Evolutionary conservation across 2,113 vertebrate species (phyloP), one percentile per base, ranked within the genome.

Genomic region (Alaudala cheleensis): DNA sequence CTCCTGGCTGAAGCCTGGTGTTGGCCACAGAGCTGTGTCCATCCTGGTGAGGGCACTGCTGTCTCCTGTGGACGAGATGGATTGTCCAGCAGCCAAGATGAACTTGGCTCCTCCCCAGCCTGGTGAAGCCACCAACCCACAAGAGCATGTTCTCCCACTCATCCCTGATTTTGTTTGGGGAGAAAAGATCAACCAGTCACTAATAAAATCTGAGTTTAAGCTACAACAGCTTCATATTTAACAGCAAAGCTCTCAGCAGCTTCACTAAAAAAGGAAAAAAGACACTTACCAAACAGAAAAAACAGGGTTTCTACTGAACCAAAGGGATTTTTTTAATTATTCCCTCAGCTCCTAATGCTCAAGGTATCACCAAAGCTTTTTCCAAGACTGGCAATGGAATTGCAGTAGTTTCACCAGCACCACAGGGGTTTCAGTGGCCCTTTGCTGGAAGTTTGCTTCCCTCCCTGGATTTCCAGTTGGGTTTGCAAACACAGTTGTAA

Each of bases 401-500:
- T 9, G 40, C 60, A 44, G 83, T 40, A 4, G 7, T 29, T 77
- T 7, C 88, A 62, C 19, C 62, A 70, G 62, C 81, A 19, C 44
- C 64, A 9, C n/a, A 21, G 37, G 62, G 54, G 5, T 85, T 65
- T 11, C 76, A 24, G 57, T 1, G 6, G 58, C 74, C 69, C 84
- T 67, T 62, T 26, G 53, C 88, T 65, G 28, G 15, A 71, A 85
- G 79, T 81, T 82, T 28, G 50, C 31, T 81, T 64, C 29, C 3
- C 8, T 10, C 19, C 44, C 65, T 56, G 11, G 15, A 18, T 60
- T 93, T 34, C 64, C 60, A 67, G 58, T 0, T 13, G 53, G 22
- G 6, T 64, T 74, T 87, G 78, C 88, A 64, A 98, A 97, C 33
- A 25, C 70, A 97, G 92, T 97, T 97, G 90, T 96, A 91, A 97